Evolutionary conservation across 2,797 vertebrate genomes (phyloP).

Genomic region (Lacerta agilis): DNA sequence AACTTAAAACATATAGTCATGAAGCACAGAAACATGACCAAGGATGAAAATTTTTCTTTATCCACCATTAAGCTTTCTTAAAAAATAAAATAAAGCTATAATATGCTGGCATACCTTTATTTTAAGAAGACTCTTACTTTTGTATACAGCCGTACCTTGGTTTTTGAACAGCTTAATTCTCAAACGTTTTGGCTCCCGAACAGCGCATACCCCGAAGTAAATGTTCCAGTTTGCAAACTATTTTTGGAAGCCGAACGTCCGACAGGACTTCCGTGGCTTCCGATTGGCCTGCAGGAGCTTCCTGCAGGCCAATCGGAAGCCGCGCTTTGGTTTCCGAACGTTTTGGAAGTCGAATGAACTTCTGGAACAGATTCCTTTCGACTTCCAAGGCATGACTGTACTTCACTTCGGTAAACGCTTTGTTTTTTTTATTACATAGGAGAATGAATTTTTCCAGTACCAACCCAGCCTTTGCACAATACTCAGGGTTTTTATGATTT

Average conservation of each 20-base stretch:
- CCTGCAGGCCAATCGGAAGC: no score
- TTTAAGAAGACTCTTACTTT: not conserved
- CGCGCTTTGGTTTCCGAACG: no score
- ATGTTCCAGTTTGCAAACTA: no score
- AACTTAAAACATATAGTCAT: not conserved
- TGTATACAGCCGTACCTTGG: not conserved
- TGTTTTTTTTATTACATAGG: constrained; percentile 22
- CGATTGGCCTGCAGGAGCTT: no score
- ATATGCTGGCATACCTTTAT: not conserved
- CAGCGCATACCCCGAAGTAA: no score
- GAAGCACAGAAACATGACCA: not conserved
- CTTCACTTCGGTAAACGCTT: not conserved
- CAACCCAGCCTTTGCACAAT: constrained; percentile 40
- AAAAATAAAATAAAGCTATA: not conserved
- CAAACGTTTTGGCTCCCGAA: no score
- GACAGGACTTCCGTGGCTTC: no score
- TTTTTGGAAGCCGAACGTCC: no score
- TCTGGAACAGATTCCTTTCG: no score
- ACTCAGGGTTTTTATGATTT: constrained; percentile 50
- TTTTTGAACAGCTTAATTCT: no score
- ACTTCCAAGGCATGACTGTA: no score
- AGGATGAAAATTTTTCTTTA: not conserved
- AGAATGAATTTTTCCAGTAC: constrained; percentile 54
- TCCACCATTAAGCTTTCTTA: not conserved
- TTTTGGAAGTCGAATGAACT: no score